These are phyloP conservation scores for Chaunax sp. DNA, from an alignment of 2,797 vertebrate species.

Conservation along the genomic window DNA sequence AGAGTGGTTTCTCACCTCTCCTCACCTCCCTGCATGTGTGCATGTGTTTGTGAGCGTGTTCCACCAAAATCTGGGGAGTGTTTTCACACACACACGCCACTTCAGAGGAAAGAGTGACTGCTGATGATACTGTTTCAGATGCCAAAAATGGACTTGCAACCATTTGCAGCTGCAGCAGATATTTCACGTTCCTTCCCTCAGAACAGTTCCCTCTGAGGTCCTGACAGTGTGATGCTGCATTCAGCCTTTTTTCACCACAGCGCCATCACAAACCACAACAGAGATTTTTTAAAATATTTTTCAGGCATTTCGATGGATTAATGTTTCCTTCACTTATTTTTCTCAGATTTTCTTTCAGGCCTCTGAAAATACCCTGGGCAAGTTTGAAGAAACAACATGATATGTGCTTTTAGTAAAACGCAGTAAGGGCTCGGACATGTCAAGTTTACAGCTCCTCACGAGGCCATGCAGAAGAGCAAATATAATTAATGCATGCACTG, in stretches of 20 bases:
- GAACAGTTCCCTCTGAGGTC: conserved; percentile 34
- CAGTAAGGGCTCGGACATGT: conserved; percentile 37
- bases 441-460: conserved; percentile 36
- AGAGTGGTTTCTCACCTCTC: conserved; percentile 62
- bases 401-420: conserved; percentile 35
- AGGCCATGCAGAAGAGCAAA: conserved; percentile 17
- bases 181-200: conserved; percentile 65
- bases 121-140: conserved; percentile 67
- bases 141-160: conserved; percentile 55
- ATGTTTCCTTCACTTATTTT: conserved; percentile 68
- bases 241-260: conserved; percentile 48
- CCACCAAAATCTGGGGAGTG: conserved; percentile 43
- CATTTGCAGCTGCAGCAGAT: conserved; percentile 71
- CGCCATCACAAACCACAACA: conserved; percentile 58
- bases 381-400: conserved; percentile 62
- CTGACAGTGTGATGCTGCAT: conserved; percentile 52
- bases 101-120: conserved; percentile 63
- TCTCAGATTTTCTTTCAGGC: conserved; percentile 81
- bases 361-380: conserved; percentile 69
- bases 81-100: conserved; percentile 53
- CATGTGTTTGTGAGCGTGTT: conserved; percentile 41
- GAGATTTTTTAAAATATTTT: conserved; percentile 24
- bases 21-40: conserved; percentile 67
- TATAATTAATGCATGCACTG: conserved; percentile 22
- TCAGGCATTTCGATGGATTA: conserved; percentile 31